Evolutionary conservation across 1,140 invertebrate genomes (phyloP), one percentile per base, ranked within the genome.

Genomic region (Cyclina sinensis): DNA sequence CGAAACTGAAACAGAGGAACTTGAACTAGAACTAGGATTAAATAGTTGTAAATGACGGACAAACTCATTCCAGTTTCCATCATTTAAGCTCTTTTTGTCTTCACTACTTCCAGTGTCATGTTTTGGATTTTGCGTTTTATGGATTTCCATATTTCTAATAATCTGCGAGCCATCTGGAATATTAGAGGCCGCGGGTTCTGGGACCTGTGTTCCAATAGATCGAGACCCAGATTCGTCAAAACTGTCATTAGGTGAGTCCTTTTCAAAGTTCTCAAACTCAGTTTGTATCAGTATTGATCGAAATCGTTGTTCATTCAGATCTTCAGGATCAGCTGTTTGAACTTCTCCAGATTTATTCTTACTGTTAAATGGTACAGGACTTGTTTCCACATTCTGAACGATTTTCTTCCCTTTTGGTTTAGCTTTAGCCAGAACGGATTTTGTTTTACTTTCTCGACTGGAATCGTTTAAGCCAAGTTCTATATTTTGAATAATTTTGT

Each of bases 61-160:
- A 84, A 84, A 84, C 16, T 84, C 82, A 70, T 51, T 73, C 82
- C 82, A 84, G 24, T 84, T 84, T 7, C 24, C n/a, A 24, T 74
- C 43, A 84, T 70, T 73, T 51, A 84, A 43, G 21, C 39, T 73
- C n/a, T 27, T 70, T 3, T 21, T 48, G 9, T 73, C 43, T 5
- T 27, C 4, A 37, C 37, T 32, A 59, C 51, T 81, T n/a, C 27
- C 70, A 39, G 70, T 48, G 30, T 14, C 32, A 30, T 14, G 9
- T 78, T 78, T 78, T 11, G 74, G 11, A 11, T 32, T 54, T 54
- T 51, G n/a, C 0, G 7, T 0, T n/a, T 78, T 54, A 32, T 78
- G 46, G 12, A 32, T 51, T 54, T 78, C 74, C 74, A 78, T 54
- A 78, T 78, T 78, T 78, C 27, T 54, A 1, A 32, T 78, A 11